Evolutionary conservation across 1,140 invertebrate species (phyloP).

Genomic region (Chironomus striatipennis): DNA sequence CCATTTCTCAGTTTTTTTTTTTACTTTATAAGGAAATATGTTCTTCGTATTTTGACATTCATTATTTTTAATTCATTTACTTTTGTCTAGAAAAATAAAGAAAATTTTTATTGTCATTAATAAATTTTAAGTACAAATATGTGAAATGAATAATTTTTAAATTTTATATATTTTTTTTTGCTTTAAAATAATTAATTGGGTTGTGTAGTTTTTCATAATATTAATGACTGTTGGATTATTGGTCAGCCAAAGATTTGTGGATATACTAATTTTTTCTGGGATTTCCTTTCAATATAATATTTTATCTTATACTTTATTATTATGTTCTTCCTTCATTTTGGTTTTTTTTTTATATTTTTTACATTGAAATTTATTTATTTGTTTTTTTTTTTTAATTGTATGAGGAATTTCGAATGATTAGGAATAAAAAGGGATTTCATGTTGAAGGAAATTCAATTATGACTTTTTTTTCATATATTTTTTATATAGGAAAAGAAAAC

Average conservation of each 20-base stretch:
- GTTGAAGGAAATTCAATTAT: too few species aligned
- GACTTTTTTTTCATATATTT: too few species aligned
- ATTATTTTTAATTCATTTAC: constrained; percentile 1
- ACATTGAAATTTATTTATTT: neutral
- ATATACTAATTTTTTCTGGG: neutral
- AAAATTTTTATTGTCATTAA: constrained; percentile 3
- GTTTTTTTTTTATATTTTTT: too few species aligned
- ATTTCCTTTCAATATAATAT: neutral
- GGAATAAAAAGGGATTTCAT: too few species aligned
- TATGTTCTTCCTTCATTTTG: neutral
- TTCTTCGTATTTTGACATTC: neutral
- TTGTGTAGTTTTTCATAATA: neutral
- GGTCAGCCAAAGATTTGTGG: neutral
- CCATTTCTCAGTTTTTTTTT: neutral
- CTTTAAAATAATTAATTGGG: constrained; percentile 22
- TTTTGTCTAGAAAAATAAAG: constrained; percentile 23
- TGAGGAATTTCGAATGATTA: neutral
- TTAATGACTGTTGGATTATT: neutral
- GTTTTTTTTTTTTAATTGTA: neutral
- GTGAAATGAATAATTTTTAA: too few species aligned
- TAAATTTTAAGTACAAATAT: neutral
- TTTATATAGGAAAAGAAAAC: too few species aligned
- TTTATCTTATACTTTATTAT: neutral
- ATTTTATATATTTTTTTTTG: neutral
- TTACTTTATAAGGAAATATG: neutral